Evolutionary conservation across 64 coral and sea anemone species (phyloP).

Genomic region (Porites australiensis): DNA sequence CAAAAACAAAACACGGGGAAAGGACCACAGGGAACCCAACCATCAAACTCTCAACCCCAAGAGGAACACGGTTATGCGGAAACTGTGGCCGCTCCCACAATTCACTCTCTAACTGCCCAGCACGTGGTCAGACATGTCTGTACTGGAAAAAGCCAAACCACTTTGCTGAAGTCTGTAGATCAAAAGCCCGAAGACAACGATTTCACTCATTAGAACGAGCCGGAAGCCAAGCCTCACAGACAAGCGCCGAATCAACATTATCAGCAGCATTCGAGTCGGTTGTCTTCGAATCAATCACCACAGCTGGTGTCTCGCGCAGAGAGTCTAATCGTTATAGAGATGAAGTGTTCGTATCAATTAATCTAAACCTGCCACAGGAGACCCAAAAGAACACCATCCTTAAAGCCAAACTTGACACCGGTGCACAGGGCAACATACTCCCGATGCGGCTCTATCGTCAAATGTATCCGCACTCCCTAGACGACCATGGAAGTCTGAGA

Average conservation of each 20-base stretch:
- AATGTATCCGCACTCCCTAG: conserved; percentile 45
- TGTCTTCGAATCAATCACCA: neutral
- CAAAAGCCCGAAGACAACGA: neutral
- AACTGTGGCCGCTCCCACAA: conserved; percentile 55
- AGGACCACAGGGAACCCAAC: conserved; percentile 29
- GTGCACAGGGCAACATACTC: conserved; percentile 62
- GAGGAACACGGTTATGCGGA: neutral
- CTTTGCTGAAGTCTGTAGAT: neutral
- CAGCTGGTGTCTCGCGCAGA: neutral
- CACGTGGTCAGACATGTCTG: conserved; percentile 52
- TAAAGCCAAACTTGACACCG: conserved; percentile 70
- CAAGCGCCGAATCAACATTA: no score
- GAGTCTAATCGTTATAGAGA: neutral
- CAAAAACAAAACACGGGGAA: neutral
- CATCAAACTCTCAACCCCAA: neutral
- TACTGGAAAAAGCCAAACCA: conserved; percentile 63
- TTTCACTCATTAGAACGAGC: neutral
- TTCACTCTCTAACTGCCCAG: conserved; percentile 49
- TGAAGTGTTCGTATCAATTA: neutral
- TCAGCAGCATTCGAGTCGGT: neutral
- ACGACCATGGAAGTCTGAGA: conserved; percentile 25
- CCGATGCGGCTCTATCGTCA: conserved; percentile 40
- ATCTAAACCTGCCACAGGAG: no score
- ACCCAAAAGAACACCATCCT: neutral
- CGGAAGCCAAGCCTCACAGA: neutral